These are phyloP conservation scores for Phymanthus crucifer DNA, from an alignment of 92 coral and sea anemone genomes.

Conservation along the genomic window DNA sequence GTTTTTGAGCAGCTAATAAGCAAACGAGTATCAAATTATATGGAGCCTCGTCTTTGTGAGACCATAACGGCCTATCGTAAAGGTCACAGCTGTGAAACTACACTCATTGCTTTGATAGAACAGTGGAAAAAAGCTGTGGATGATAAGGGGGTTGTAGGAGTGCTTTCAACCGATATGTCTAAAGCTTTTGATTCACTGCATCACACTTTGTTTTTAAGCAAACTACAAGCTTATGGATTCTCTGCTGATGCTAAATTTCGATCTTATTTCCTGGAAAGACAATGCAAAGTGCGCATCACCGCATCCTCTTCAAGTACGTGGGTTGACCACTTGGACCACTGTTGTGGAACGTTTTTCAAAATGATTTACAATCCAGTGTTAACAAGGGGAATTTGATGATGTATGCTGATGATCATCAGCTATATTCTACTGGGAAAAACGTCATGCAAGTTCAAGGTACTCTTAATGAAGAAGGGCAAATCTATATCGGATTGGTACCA, in stretches of 20 bases:
- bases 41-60: slow-evolving; percentile 26
- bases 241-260: neutral
- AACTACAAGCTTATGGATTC: slow-evolving; percentile 31
- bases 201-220: slow-evolving; percentile 25
- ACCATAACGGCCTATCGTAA: slow-evolving; percentile 39
- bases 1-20: slow-evolving; percentile 24
- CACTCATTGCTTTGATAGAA: slow-evolving; percentile 27
- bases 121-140: slow-evolving; percentile 47
- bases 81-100: slow-evolving; percentile 40
- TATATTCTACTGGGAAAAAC: neutral
- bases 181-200: slow-evolving; percentile 42
- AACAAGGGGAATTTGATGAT: neutral
- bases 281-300: slow-evolving; percentile 24
- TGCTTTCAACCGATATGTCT: slow-evolving; percentile 43
- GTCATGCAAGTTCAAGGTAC: neutral
- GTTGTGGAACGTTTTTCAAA: neutral
- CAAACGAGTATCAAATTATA: slow-evolving; percentile 23
- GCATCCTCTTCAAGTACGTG: slow-evolving; percentile 3
- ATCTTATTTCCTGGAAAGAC: slow-evolving; percentile 13
- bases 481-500: neutral
- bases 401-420: neutral
- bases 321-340: neutral
- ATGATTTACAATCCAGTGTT: neutral
- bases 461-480: neutral
- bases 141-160: slow-evolving; percentile 23